phyloP scores from a whole-genome alignment of 2,113 vertebrate species.

The Procavia capensis region DNA sequence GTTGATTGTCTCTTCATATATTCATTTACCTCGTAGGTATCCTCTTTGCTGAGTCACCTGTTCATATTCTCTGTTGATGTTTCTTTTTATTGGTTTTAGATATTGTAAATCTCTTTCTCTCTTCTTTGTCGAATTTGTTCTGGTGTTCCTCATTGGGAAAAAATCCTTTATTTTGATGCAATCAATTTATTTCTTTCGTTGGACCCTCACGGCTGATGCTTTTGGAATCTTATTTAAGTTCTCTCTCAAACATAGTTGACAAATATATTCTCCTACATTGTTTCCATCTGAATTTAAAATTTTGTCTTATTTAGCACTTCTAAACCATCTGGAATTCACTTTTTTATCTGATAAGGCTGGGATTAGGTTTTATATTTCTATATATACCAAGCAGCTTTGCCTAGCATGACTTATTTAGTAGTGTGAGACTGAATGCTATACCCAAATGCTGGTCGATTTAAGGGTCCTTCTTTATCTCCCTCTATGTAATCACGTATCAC shows the following conservation, averaged over 20 bases:
- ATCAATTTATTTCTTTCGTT: background rate
- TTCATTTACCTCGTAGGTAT: background rate
- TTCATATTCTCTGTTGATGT: background rate
- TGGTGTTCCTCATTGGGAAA: background rate
- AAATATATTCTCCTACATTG: background rate
- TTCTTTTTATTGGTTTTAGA: constrained; percentile 4
- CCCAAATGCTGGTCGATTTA: background rate
- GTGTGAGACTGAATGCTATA: background rate
- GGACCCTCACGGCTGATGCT: background rate
- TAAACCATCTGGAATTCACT: background rate
- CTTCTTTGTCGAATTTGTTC: background rate
- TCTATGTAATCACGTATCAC: background rate
- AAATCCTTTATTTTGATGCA: background rate
- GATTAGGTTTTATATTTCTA: constrained; percentile 21
- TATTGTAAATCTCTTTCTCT: background rate
- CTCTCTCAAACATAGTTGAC: background rate
- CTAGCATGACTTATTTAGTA: background rate
- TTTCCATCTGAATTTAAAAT: background rate
- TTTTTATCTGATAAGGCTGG: constrained; percentile 18
- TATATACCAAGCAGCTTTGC: background rate
- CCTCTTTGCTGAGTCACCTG: background rate
- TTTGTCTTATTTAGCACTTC: background rate
- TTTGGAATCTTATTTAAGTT: background rate
- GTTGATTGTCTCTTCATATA: background rate
- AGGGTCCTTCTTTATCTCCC: background rate